Evolutionary conservation across 2,113 vertebrate genomes (phyloP), one percentile per base, ranked within the genome.

Genomic region (Brachypteracias leptosomus): DNA sequence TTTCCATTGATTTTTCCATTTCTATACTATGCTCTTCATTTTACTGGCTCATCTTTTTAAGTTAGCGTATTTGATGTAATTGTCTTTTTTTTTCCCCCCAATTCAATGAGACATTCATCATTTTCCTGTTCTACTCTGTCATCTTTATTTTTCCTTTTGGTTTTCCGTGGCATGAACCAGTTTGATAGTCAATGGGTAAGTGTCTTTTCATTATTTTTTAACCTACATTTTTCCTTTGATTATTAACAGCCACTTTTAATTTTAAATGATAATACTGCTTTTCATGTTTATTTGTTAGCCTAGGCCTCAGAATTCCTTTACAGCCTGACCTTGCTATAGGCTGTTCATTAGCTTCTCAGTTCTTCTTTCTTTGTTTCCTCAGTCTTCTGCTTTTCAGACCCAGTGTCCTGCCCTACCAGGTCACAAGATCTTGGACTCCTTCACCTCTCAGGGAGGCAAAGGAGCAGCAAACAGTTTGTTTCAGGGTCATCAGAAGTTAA

Each of bases 181-280:
- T 98, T 96, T 98, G 97, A 98, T 98, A 98, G 97, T 97, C 99
- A 99, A 76, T 99, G 99, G 99, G 99, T 99, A 99, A 99, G 99
- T 99, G 68, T 62, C 59, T 94, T 93, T 88, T 83, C 46, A 58
- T 67, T 87, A 46, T 36, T 87, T 96, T 94, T 85, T 82, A 75
- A 68, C 68, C 18, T 86, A 29, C n/a, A 1, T 66, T 40, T 62
- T 76, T 88, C 59, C 7, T 26, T 42, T 77, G 3, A 10, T 66
- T 88, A 36, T 49, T 87, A 26, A 12, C 18, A 84, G 10, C 10
- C 26, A 57, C 16, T 77, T 83, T 93, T 76, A 58, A n/a, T 92
- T 93, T 92, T 54, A 81, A 92, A 66, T 46, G 1, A 5, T 62
- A 66, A 22, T 78, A 25, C 2, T 89, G 35, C 24, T 86, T 83